Evolutionary conservation across 1,140 invertebrate species (phyloP), one percentile per base, ranked within the genome.

Genomic region (Cepaea nemoralis): DNA sequence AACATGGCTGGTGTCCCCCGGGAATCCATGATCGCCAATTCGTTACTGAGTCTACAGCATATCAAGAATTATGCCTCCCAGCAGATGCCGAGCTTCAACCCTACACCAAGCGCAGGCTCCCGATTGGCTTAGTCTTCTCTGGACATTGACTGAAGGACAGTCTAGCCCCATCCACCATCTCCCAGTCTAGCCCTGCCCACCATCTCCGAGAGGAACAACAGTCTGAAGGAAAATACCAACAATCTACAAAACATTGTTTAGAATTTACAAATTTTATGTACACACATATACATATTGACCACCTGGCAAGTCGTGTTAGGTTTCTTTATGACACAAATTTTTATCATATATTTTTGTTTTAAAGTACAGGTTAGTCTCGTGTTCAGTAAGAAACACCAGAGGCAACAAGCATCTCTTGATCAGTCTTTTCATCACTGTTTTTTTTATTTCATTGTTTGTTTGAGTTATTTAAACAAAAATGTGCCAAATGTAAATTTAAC

Each of bases 21-120:
- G 77, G 90, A 94, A 80, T 96, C 95, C 87, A 91, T 81, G 98
- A 97, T 89, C 91, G 97, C 97, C 71, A 98, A 98, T 91, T 97
- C 98, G 90, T 93, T 98, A 86, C 97, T 99, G 88, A 98, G 97
- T 83, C 93, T 99, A 77, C 97, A 98, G 92, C 97, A 98, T 92
- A 98, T 99, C 87, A 94, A 97, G 87, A 99, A 98, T 91, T 98
- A 98, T 92, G 96, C 97, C 82, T 88, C 89, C 48, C 88, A 89
- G 81, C 89, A 90, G 81, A 90, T 90, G 89, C 89, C 88, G 37
- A 85, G 85, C 76, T 90, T 86, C 66, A 86, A 83, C 16, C 85
- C 87, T 16, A 85, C 86, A n/a, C 86, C 86, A 77, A 84, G 86
- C 35, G 81, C 82, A 71, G 85, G 84, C 39, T 85, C 86, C 10